A percentile compares a stretch with the other conserved stretches of the same genome.
phyloP scores from a whole-genome alignment of 2,888 invertebrate genomes.

The Dendrolimus pini region DNA sequence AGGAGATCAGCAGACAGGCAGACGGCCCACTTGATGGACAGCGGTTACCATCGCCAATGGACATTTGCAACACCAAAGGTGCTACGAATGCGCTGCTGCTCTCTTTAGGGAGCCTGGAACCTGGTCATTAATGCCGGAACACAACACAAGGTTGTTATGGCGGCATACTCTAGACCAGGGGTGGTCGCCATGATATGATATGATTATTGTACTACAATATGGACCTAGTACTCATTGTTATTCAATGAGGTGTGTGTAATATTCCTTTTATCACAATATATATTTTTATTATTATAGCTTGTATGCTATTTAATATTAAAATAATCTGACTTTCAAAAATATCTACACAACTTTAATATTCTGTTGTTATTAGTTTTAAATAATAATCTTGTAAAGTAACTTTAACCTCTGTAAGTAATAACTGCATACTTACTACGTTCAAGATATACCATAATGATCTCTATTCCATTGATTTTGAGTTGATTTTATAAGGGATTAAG shows the following conservation, averaged over 20 bases:
- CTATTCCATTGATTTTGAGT: slow-evolving; percentile 8
- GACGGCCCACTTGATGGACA: too few species aligned
- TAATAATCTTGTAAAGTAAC: slow-evolving; percentile 41
- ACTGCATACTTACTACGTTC: slow-evolving; percentile 8
- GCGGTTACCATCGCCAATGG: too few species aligned
- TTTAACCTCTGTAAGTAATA: slow-evolving; percentile 33
- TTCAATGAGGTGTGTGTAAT: background rate
- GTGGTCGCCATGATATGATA: too few species aligned
- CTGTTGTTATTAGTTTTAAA: slow-evolving; percentile 38
- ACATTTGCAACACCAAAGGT: too few species aligned
- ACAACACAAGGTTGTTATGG: too few species aligned
- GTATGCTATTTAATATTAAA: background rate
- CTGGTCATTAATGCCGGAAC: too few species aligned
- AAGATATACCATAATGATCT: slow-evolving; percentile 13
- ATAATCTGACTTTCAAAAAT: slow-evolving; percentile 4
- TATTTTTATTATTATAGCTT: background rate
- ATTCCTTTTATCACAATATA: background rate
- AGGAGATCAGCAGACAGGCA: too few species aligned
- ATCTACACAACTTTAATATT: too few species aligned
- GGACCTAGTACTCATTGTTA: background rate
- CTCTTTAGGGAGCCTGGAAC: too few species aligned
- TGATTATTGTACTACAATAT: too few species aligned
- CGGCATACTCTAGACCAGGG: too few species aligned
- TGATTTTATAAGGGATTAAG: slow-evolving; percentile 12
- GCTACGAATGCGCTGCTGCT: too few species aligned